These are phyloP conservation scores for Myodes glareolus DNA, from an alignment of 2,113 vertebrate species.

Conservation along the genomic window DNA sequence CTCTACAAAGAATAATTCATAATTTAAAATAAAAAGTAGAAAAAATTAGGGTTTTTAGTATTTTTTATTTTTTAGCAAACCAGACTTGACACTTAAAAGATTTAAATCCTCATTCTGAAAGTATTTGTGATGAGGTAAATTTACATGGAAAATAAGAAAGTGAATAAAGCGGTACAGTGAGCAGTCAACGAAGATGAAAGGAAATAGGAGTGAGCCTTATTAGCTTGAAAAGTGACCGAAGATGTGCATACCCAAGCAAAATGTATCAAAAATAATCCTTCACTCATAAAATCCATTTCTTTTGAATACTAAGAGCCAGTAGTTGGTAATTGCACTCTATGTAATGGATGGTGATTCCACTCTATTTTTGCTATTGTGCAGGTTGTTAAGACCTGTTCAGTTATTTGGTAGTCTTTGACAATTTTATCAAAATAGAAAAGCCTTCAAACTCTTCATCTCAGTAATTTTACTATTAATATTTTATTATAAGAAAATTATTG, in stretches of 20 bases:
- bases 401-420: neutral
- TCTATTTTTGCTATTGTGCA: neutral
- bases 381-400: neutral
- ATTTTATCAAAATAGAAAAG: constrained; percentile 23
- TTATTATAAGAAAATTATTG: constrained; percentile 10
- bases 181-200: neutral
- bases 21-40: constrained; percentile 3
- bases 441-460: neutral
- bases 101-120: neutral
- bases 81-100: neutral
- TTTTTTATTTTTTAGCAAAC: neutral
- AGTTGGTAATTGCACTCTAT: neutral
- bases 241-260: neutral
- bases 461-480: constrained; percentile 39
- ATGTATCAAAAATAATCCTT: neutral
- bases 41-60: neutral
- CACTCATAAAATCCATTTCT: neutral
- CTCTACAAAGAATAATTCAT: neutral
- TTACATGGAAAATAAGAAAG: neutral
- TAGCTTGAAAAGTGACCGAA: neutral
- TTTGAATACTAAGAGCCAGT: neutral
- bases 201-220: neutral
- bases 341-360: neutral
- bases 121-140: neutral
- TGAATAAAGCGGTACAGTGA: neutral